Conservation (phyloP, 1,140 invertebrate species). For the Solenopsis invicta region DNA sequence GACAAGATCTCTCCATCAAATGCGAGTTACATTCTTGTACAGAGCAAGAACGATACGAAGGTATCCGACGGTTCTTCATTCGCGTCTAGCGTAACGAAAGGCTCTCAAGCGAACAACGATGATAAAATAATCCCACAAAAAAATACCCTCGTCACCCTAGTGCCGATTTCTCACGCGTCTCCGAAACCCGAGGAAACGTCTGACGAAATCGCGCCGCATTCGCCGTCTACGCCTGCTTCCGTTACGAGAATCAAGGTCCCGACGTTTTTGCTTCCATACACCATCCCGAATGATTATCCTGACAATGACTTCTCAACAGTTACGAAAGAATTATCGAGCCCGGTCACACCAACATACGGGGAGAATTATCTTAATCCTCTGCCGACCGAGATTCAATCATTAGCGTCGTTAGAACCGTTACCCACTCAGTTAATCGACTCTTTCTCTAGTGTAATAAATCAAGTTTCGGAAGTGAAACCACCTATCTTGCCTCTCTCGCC, state of each 20-base stretch:
- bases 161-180: conserved; percentile 41
- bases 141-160: neutral
- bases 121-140: conserved; percentile 27
- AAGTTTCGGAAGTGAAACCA: conserved; percentile 80
- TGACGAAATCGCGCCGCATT: neutral
- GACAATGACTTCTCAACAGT: neutral
- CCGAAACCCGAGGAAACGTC: neutral
- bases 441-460: conserved; percentile 83
- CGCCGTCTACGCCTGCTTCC: neutral
- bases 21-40: conserved; percentile 20
- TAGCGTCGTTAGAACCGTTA: conserved; percentile 66
- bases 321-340: conserved; percentile 36
- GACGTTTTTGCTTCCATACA: neutral
- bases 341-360: neutral
- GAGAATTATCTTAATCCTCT: conserved; percentile 19
- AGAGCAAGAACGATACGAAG: conserved; percentile 39
- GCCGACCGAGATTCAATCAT: conserved; percentile 17
- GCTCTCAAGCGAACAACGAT: conserved; percentile 13
- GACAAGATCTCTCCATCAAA: conserved; percentile 16
- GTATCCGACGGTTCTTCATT: neutral
- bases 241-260: conserved; percentile 25
- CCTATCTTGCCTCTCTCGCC: conserved; percentile 70
- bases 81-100: conserved; percentile 23
- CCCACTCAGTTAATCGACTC: conserved; percentile 82
- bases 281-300: neutral